Conservation (phyloP, 2,888 invertebrate genomes). For the Beris morrisii region DNA sequence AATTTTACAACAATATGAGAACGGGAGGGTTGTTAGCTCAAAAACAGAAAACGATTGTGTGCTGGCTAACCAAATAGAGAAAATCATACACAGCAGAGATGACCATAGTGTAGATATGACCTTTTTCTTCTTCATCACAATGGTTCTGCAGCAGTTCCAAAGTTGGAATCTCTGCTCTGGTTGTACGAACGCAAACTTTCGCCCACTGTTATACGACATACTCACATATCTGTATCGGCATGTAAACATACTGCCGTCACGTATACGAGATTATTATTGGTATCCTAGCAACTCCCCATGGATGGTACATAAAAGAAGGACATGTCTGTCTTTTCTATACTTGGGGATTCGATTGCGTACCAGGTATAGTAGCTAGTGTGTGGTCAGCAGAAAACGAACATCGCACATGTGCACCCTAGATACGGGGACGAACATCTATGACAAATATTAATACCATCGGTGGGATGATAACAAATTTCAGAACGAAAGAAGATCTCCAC, state of each 20-base stretch:
- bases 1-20: not conserved
- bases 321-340: slow-evolving; percentile 26
- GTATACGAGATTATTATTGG: slow-evolving; percentile 40
- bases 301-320: slow-evolving; percentile 30
- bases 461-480: too few species aligned
- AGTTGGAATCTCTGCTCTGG: too few species aligned
- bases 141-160: too few species aligned
- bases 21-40: slow-evolving; percentile 34
- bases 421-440: slow-evolving; percentile 1
- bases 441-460: slow-evolving; percentile 24
- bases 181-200: not conserved
- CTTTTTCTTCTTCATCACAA: slow-evolving; percentile 6
- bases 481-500: too few species aligned
- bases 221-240: slow-evolving; percentile 21
- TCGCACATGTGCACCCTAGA: slow-evolving; percentile 20
- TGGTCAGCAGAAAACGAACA: slow-evolving; percentile 31
- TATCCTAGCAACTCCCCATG: slow-evolving; percentile 40
- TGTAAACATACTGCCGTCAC: slow-evolving; percentile 32
- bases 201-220: not conserved
- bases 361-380: not conserved
- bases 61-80: slow-evolving; percentile 32
- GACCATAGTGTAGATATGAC: not conserved
- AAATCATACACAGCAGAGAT: slow-evolving; percentile 32
- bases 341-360: slow-evolving; percentile 18
- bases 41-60: slow-evolving; percentile 37